A percentile compares a stretch with the other conserved stretches of the same genome.
Evolutionary conservation across 2,888 invertebrate genomes (phyloP).

Genomic region (Phania funesta): DNA sequence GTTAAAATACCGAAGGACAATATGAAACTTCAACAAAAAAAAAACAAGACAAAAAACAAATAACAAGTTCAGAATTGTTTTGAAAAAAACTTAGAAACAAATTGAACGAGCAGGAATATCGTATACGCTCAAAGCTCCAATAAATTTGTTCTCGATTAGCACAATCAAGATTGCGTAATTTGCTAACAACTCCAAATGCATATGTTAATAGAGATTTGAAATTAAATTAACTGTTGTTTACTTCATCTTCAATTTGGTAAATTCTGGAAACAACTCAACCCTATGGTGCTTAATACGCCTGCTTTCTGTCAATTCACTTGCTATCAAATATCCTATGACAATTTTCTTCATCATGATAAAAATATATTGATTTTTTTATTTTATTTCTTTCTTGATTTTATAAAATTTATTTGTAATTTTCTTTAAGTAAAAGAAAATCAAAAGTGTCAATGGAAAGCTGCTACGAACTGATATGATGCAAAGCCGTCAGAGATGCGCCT

Average conservation of each 20-base stretch:
- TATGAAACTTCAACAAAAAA: background rate
- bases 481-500: too few relatives aligned
- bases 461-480: too few relatives aligned
- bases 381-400: background rate
- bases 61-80: background rate
- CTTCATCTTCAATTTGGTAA: background rate
- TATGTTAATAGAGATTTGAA: too few relatives aligned
- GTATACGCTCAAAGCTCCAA: too few relatives aligned
- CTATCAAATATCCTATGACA: conserved; percentile 15
- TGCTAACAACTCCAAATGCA: too few relatives aligned
- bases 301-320: conserved; percentile 26
- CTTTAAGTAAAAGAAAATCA: background rate
- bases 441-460: background rate
- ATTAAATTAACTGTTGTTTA: background rate
- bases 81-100: too few relatives aligned
- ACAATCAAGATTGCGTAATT: too few relatives aligned
- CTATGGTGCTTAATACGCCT: background rate
- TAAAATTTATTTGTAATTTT: background rate
- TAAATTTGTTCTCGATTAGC: too few relatives aligned
- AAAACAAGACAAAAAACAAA: background rate
- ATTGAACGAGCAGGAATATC: too few relatives aligned
- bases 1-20: conserved; percentile 1
- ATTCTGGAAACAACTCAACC: background rate
- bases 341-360: conserved; percentile 15
- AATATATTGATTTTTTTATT: too few relatives aligned